These are phyloP conservation scores for Sebastiscus albofasciatus DNA, from an alignment of 2,797 vertebrate genomes.

Conservation along the genomic window DNA sequence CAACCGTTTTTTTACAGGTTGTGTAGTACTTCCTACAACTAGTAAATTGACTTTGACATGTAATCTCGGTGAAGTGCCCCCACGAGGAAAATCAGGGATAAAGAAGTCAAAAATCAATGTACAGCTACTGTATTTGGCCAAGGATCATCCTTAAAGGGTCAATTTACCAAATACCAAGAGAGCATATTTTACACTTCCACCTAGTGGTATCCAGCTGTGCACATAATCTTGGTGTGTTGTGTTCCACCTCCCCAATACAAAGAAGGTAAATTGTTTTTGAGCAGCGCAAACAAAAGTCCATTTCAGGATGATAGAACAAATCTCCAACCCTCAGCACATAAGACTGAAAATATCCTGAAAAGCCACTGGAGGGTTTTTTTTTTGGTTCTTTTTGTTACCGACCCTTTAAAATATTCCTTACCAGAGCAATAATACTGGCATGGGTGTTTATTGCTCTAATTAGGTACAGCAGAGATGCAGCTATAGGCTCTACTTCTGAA, in stretches of 20 bases:
- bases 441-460: conserved; percentile 26
- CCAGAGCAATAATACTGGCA: background rate
- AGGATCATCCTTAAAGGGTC: background rate
- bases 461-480: conserved; percentile 11
- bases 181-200: background rate
- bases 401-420: conserved; percentile 4
- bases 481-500: background rate
- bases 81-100: background rate
- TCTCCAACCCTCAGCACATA: background rate
- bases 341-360: conserved; percentile 3
- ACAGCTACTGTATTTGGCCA: background rate
- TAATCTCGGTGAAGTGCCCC: background rate
- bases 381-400: background rate
- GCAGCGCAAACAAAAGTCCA: background rate
- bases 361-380: background rate
- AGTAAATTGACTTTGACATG: background rate
- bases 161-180: background rate
- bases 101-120: conserved; percentile 13
- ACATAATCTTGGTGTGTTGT: background rate
- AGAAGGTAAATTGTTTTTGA: background rate
- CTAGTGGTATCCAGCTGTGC: background rate
- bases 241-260: background rate
- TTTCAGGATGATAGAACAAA: background rate
- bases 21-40: background rate
- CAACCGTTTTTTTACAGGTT: background rate